Conservation (phyloP, 1,140 invertebrate genomes). For the Drosophila nigrodunni region DNA sequence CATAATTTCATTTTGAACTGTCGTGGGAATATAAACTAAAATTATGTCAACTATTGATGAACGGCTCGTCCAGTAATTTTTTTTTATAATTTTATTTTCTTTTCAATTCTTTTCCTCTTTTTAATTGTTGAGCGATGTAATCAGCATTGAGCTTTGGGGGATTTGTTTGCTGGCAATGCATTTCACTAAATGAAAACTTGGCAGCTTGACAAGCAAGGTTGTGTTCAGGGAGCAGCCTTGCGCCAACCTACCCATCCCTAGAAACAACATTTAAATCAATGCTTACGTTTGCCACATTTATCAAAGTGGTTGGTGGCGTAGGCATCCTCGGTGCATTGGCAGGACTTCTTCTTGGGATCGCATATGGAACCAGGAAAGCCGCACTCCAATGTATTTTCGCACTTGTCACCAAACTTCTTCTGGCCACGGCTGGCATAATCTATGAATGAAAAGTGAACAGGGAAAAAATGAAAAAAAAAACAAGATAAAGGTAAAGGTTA, state of each 20-base stretch:
- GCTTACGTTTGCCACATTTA: conserved; percentile 93
- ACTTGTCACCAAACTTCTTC: conserved; percentile 90
- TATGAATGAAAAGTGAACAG: conserved; percentile 48
- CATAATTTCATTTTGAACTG: conserved; percentile 68
- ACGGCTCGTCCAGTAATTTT: conserved; percentile 3
- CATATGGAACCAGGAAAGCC: conserved; percentile 90
- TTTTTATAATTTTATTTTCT: neutral
- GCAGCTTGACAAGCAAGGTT: conserved; percentile 65
- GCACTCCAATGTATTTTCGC: conserved; percentile 89
- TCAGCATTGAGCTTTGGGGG: conserved; percentile 55
- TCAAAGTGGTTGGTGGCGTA: conserved; percentile 92
- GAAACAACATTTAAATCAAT: neutral
- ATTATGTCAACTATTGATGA: conserved; percentile 68
- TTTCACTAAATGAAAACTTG: conserved; percentile 76
- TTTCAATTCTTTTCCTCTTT: neutral
- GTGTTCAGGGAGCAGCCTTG: neutral
- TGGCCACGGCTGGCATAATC: conserved; percentile 85
- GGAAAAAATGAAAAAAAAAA: neutral
- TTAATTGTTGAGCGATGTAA: conserved; percentile 51
- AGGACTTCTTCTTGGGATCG: conserved; percentile 88
- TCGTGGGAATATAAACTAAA: conserved; percentile 52
- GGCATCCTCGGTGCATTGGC: conserved; percentile 89
- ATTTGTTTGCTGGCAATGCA: conserved; percentile 59
- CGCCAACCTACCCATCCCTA: too few relatives aligned
- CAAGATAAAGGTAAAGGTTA: conserved; percentile 1